Conservation (phyloP, 1,140 invertebrate species). For the Megathymus violae region DNA sequence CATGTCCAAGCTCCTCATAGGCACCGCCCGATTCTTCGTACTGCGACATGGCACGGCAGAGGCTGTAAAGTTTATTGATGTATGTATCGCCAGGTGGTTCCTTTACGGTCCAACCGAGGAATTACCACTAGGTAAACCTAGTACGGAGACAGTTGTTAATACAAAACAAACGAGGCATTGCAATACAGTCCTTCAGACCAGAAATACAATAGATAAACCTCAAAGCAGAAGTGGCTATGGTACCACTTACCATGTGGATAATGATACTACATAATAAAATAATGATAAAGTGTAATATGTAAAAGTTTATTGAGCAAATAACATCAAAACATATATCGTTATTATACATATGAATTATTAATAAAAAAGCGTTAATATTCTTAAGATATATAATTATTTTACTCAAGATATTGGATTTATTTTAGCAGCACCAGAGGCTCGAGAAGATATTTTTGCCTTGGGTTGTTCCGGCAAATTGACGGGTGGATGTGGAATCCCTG, state of each 20-base stretch:
- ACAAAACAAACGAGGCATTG: too few species aligned
- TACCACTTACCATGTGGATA: too few species aligned
- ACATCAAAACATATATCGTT: slow-evolving; percentile 25
- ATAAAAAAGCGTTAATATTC: too few species aligned
- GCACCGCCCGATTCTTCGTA: slow-evolving; percentile 28
- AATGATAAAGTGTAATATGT: background rate
- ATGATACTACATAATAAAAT: too few species aligned
- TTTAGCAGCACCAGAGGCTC: slow-evolving; percentile 34
- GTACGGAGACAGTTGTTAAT: too few species aligned
- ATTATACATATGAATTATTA: too few species aligned
- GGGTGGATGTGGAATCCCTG: slow-evolving; percentile 19
- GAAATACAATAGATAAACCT: too few species aligned
- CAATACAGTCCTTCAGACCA: too few species aligned
- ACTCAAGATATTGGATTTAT: slow-evolving; percentile 23
- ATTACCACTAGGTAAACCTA: too few species aligned
- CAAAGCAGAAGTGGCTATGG: too few species aligned
- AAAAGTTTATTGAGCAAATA: slow-evolving; percentile 18
- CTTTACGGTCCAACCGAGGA: too few species aligned
- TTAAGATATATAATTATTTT: slow-evolving; percentile 22
- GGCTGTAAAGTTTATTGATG: slow-evolving; percentile 51
- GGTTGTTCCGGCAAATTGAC: slow-evolving; percentile 9
- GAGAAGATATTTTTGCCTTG: slow-evolving; percentile 33
- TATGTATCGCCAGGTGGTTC: slow-evolving; percentile 8
- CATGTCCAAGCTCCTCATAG: slow-evolving; percentile 33
- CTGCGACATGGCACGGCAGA: slow-evolving; percentile 39